Conservation (phyloP, 2,888 invertebrate genomes). For the Nasonia oneida region DNA sequence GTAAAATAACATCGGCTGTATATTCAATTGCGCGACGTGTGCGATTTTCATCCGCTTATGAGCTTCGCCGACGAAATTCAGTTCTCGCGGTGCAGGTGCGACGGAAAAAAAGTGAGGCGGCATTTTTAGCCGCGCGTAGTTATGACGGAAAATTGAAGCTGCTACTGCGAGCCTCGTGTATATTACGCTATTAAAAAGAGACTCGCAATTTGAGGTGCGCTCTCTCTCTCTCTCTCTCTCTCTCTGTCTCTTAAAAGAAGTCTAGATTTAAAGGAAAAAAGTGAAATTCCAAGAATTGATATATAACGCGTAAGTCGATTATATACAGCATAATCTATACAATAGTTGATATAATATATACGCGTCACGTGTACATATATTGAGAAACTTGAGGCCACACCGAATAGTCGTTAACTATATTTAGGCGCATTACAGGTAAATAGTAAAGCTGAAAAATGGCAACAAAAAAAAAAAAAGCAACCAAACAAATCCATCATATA, state of each 20-base stretch:
- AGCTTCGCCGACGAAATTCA: constrained; percentile 6
- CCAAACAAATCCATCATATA: not conserved
- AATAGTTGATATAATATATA: not conserved
- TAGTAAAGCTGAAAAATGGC: not conserved
- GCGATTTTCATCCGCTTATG: constrained; percentile 7
- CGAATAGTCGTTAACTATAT: not conserved
- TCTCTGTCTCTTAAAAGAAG: not conserved
- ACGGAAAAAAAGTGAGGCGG: not conserved
- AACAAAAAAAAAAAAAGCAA: not conserved
- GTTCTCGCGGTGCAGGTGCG: not conserved
- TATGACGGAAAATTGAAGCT: not conserved
- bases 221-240: not conserved
- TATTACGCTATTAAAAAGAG: not conserved
- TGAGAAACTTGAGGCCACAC: not conserved
- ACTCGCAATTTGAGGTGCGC: not conserved
- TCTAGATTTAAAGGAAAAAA: not conserved
- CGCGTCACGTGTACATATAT: not conserved
- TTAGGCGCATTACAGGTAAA: not conserved
- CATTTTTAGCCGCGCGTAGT: not conserved
- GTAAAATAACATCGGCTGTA: not conserved
- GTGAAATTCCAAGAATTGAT: not conserved
- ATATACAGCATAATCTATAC: not conserved
- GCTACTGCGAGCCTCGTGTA: too few species aligned
- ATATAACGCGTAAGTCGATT: not conserved
- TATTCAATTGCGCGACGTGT: constrained; percentile 16